Base-by-base conservation (phyloP, 1,140 invertebrate species). In the Saccostrea echinata region DNA sequence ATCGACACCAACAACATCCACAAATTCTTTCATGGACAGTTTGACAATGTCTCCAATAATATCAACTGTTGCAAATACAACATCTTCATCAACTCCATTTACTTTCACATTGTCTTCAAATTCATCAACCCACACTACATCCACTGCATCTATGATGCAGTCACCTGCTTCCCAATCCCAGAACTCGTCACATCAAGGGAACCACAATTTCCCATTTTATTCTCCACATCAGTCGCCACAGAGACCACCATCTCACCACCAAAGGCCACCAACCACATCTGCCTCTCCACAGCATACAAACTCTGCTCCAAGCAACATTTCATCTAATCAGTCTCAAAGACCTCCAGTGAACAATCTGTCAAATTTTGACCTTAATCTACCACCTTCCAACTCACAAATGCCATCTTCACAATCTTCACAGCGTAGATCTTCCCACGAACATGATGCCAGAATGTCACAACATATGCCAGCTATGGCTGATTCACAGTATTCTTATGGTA, bases 1-100 rank as follows among this genome's bases (percentile, higher is more conserved):
- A 30, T 90, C 92, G 13, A 90, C 92, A 35, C 90, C 91, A 21
- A 90, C 90, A 81, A 68, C 90, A 30, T 85, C 90, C 35, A 88
- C 87, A 9, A 90, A 84, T 76, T 91, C 88, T 21, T 85, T 88
- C n/a, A 90, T 91, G 8, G 90, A 91, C 53, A 89, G 86, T 86
- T 86, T 90, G 30, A 89, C 83, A 13, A 89, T 86, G 68, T 91
- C 89, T 43, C 57, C 85, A 13, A 89, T 85, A 16, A 88, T 82
- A 16, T 89, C 92, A 18, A 89, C 88, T 1, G 87, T 86, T 53
- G 85, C 90, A 52, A 88, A 87, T 86, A 88, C 90, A 18, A 88
- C 91, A 18, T 87, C 90, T 13, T 89, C 88, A 43, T 87, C 92
- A 43, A 89, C 90, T n/a, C 87, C 90, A 1, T 87, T 89, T 64